Evolutionary conservation across 2,888 invertebrate species (phyloP), one percentile per base, ranked within the genome.

Genomic region (Acleris holmiana): DNA sequence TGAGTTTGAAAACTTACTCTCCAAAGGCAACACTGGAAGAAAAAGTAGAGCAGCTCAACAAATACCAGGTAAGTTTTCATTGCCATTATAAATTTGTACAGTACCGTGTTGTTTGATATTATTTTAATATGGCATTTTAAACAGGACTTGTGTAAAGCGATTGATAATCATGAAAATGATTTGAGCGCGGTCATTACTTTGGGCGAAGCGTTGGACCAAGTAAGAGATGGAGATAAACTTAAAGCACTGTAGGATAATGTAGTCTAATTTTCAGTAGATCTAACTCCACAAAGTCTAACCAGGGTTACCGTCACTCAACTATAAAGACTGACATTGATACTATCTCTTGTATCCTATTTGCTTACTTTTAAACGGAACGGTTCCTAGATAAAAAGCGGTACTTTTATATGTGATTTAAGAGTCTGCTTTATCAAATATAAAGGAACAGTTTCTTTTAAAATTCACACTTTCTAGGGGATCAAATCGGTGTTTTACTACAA

Each of bases 41-140:
- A 78, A 99, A 99, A 84, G 94, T 96, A 73, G 97, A 97, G 70
- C 98, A 98, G 83, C 93, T 97, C 44, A 96, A 96, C 79, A 97
- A 96, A 87, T 98, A 98, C 86, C 97, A 98, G 95, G 97, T 97
- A 91, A 85, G 86, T 76, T 50, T 48, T 50, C 23, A 59, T 66
- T 61, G 58, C 51, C 53, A 8, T 61, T 53, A 10, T 49, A 48
- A 50, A 48, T 61, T 67, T 66, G 53, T 59, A 64, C 48, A 59
- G 21, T 8, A 35, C 44, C 21, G 58, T 54, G 48, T 3, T 48
- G 15, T 44, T 35, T 57, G 49, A 66, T 47, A 55, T 64, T 75
- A 76, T 81, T 76, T 79, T 79, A 51, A 75, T 76, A 46, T 67
- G 69, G 72, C 74, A 82, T 90, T 91, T 91, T 84, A 74, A 89